Percentiles rank a stretch among this genome's conserved stretches.
Evolutionary conservation across 2,113 vertebrate species (phyloP).

Genomic region (Aptenodytes patagonicus): DNA sequence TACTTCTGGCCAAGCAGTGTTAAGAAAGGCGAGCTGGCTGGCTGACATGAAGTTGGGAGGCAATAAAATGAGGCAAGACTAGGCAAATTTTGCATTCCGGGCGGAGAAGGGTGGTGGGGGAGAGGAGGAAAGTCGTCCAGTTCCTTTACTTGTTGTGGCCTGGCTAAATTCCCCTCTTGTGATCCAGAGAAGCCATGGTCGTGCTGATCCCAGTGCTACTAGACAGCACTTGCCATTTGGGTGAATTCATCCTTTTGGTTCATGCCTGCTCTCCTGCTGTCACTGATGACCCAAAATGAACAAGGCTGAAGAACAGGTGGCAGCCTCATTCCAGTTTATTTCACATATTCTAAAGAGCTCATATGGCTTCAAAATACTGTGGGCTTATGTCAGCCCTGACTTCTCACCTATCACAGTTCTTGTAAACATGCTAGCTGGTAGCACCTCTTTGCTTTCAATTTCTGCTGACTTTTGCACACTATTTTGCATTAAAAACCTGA

Average conservation of each 20-base stretch:
- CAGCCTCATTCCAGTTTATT: neutral
- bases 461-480: neutral
- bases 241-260: neutral
- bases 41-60: neutral
- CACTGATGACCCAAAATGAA: neutral
- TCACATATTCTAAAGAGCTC: neutral
- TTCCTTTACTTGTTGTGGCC: neutral
- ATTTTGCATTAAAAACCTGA: neutral
- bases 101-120: neutral
- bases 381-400: neutral
- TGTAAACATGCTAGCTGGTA: neutral
- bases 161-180: neutral
- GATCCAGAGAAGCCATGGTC: neutral
- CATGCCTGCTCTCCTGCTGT: neutral
- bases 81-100: neutral
- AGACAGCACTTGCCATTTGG: neutral
- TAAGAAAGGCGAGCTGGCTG: neutral
- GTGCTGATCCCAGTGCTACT: neutral
- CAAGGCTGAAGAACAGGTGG: neutral
- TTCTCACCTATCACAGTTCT: neutral
- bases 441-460: neutral
- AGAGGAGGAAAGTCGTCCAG: neutral
- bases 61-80: neutral
- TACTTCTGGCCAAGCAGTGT: neutral
- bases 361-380: neutral